Evolutionary conservation across 2,888 invertebrate genomes (phyloP).

Genomic region (Drosophila anceps): DNA sequence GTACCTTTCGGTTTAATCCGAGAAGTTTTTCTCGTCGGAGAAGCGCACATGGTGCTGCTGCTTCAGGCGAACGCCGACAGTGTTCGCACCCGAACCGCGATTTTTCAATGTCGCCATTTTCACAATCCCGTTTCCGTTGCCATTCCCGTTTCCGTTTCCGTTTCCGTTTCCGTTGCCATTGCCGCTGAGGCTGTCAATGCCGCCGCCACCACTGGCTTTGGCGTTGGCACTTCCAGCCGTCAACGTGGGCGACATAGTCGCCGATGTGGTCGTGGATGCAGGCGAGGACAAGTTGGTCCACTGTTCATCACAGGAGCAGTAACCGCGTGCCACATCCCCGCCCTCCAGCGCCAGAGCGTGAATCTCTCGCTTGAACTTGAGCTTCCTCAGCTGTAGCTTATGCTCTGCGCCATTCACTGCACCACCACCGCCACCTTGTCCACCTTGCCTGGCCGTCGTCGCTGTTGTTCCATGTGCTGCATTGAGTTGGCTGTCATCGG

Average conservation of each 20-base stretch:
- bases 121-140: conserved; percentile 61
- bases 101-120: conserved; percentile 57
- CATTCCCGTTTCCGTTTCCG: conserved; percentile 25
- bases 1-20: conserved; percentile 66
- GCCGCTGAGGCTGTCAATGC: conserved; percentile 41
- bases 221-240: conserved; percentile 48
- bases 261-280: conserved; percentile 65
- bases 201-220: conserved; percentile 36
- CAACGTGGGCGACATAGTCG: conserved; percentile 65
- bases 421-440: not conserved
- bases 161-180: conserved; percentile 13
- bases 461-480: conserved; percentile 46
- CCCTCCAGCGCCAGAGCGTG: conserved; percentile 82
- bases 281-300: conserved; percentile 75
- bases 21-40: conserved; percentile 83
- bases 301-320: conserved; percentile 83
- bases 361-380: conserved; percentile 74
- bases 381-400: conserved; percentile 65
- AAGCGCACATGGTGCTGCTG: conserved; percentile 83
- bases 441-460: conserved; percentile 15
- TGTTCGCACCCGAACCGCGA: conserved; percentile 27
- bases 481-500: conserved; percentile 72
- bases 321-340: conserved; percentile 80
- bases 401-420: conserved; percentile 19
- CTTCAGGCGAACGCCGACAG: conserved; percentile 62